Percentiles rank a stretch among this genome's conserved stretches.
phyloP scores from a whole-genome alignment of 2,888 invertebrate species.

The Troides oblongomaculatus region DNA sequence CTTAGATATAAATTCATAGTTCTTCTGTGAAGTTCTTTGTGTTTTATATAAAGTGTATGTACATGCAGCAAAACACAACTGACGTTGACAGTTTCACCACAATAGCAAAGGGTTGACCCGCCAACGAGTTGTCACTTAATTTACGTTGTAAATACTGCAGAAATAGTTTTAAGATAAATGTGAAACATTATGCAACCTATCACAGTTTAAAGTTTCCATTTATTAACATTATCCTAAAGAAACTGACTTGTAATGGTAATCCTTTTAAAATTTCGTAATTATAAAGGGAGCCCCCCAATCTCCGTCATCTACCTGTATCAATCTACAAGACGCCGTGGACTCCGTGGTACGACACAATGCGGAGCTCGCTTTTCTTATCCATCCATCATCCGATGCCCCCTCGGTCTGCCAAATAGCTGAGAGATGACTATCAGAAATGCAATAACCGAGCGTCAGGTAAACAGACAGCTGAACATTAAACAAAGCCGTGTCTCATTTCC shows the following conservation, averaged over 20 bases:
- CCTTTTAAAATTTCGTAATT: slow-evolving; percentile 11
- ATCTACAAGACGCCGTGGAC: slow-evolving; percentile 14
- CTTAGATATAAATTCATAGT: not conserved
- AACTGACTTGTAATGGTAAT: not conserved
- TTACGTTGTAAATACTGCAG: slow-evolving; percentile 10
- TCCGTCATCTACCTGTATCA: slow-evolving; percentile 14
- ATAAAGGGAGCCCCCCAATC: slow-evolving; percentile 1
- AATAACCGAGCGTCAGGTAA: slow-evolving; percentile 27
- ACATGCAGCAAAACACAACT: slow-evolving; percentile 44
- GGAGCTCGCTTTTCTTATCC: slow-evolving; percentile 24
- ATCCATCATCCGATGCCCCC: slow-evolving; percentile 25
- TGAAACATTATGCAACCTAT: too few species aligned
- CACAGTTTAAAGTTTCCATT: not conserved
- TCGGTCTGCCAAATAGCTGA: slow-evolving; percentile 22
- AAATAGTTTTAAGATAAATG: not conserved
- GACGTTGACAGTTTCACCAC: slow-evolving; percentile 65
- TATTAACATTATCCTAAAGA: not conserved
- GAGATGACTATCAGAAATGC: slow-evolving; percentile 28
- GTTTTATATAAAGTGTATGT: not conserved
- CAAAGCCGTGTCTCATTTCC: slow-evolving; percentile 22
- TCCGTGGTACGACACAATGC: slow-evolving; percentile 21
- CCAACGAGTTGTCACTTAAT: slow-evolving; percentile 20
- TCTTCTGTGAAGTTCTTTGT: not conserved
- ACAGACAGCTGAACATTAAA: slow-evolving; percentile 26
- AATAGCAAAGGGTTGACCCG: slow-evolving; percentile 40